These are phyloP conservation scores for Tachina fera DNA, from an alignment of 2,888 invertebrate species.

Conservation along the genomic window DNA sequence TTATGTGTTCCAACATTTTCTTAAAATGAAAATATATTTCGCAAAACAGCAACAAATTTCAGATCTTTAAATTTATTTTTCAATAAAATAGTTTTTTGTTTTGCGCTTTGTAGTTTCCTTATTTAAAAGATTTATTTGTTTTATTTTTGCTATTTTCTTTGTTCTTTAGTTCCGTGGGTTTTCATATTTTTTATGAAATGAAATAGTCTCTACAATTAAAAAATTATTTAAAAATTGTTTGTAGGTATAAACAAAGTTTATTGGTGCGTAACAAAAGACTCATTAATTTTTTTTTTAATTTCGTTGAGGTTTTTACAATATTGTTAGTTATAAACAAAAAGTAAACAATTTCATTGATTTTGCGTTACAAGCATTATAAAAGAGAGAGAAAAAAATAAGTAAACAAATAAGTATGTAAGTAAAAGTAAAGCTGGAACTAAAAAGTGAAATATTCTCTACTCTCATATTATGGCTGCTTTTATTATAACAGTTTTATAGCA, in stretches of 20 bases:
- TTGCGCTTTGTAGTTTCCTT: slow-evolving; percentile 12
- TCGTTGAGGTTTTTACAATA: slow-evolving; percentile 33
- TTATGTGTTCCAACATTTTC: background rate
- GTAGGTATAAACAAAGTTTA: slow-evolving; percentile 22
- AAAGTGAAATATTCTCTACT: background rate
- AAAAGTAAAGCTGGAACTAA: slow-evolving; percentile 30
- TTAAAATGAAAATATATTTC: background rate
- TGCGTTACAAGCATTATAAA: slow-evolving; percentile 2
- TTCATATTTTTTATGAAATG: background rate
- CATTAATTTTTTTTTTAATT: slow-evolving; percentile 13
- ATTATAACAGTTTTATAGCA: no score
- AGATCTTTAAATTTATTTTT: background rate
- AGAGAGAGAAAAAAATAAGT: background rate
- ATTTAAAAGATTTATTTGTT: slow-evolving; percentile 44
- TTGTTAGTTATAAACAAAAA: background rate
- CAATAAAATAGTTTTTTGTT: background rate
- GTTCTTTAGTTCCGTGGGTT: background rate
- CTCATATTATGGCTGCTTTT: background rate
- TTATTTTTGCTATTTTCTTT: background rate
- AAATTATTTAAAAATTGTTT: background rate
- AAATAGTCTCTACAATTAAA: background rate
- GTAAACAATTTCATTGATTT: slow-evolving; percentile 13
- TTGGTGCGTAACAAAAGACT: slow-evolving; percentile 54
- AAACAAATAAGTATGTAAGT: background rate
- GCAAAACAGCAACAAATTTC: background rate